Evolutionary conservation across 2,888 invertebrate species (phyloP).

Genomic region (Chorisops tibialis): DNA sequence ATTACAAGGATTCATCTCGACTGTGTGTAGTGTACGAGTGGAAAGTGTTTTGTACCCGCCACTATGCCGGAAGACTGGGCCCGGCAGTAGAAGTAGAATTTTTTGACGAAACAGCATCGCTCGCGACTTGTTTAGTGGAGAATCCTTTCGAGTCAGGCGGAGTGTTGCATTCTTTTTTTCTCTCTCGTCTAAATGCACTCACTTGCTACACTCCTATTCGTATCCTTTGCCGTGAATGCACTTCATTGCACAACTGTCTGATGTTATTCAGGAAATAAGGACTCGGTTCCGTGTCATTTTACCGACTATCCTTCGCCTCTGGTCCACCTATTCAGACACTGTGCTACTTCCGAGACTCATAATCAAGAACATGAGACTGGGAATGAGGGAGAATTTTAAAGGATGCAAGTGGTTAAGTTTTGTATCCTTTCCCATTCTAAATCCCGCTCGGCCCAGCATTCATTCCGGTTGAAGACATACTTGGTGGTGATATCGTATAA

Average conservation of each 20-base stretch:
- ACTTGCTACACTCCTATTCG: no score
- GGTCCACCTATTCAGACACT: background rate
- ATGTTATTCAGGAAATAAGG: slow-evolving; percentile 18
- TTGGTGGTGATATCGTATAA: slow-evolving; percentile 9
- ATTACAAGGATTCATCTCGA: slow-evolving; percentile 33
- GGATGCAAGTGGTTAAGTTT: slow-evolving; percentile 9
- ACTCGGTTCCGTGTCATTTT: slow-evolving; percentile 20
- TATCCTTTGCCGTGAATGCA: slow-evolving; percentile 1
- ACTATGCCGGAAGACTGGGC: slow-evolving; percentile 17
- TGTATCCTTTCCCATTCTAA: slow-evolving; percentile 18
- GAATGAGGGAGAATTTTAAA: slow-evolving; percentile 2
- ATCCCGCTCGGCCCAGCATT: slow-evolving; percentile 10
- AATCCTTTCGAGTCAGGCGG: background rate
- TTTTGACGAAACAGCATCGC: background rate
- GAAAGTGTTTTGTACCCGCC: slow-evolving; percentile 12
- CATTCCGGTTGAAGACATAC: slow-evolving; percentile 13
- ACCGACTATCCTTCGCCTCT: background rate
- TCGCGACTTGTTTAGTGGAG: slow-evolving; percentile 6
- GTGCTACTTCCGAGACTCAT: slow-evolving; percentile 1
- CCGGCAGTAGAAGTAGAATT: slow-evolving; percentile 15
- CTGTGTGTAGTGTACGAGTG: slow-evolving; percentile 1
- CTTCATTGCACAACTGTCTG: slow-evolving; percentile 6
- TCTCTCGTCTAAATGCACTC: slow-evolving; percentile 7
- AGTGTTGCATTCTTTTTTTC: background rate
- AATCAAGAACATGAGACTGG: background rate